Evolutionary conservation across 1,140 invertebrate genomes (phyloP), one percentile per base, ranked within the genome.

Genomic region (Homalodisca vitripennis): DNA sequence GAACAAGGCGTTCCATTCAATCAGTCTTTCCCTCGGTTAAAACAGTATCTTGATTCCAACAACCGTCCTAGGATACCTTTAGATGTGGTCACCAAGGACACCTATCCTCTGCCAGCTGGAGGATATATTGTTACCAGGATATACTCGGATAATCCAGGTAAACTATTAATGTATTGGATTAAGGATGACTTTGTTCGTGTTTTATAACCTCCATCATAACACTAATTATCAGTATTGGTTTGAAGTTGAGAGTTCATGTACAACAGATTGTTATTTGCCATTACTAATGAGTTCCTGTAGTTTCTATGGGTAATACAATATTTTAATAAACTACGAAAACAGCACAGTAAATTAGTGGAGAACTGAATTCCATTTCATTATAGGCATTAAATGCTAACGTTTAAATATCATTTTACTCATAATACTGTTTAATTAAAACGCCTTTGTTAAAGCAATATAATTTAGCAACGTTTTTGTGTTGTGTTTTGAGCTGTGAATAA

Each of bases 71-170:
- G n/a, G n/a, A n/a, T n/a, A n/a, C n/a, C n/a, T n/a, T n/a, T n/a
- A n/a, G n/a, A n/a, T n/a, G n/a, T n/a, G n/a, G n/a, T n/a, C 30
- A 14, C 41, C 20, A 97, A 96, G 80, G 94, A 97, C 74, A 94
- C 93, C 0, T 89, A 96, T 0, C 93, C 91, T 0, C 87, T 97
- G 0, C 93, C 94, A 0, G 91, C 95, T 78, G 93, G 92, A n/a
- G 94, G 94, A 12, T 97, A 94, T 72, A 77, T 78, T 2, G 78
- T 83, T 41, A 71, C 84, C 6, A 76, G 83, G 32, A 79, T 84
- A 71, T 71, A 78, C 31, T 82, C 83, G 14, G 76, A 78, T 41
- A 84, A 85, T 74, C 82, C 83, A 67, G 65, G 64, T 66, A 29
- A 53, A 27, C 60, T 24, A 34, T 66, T 26, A 14, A 31, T 10